Evolutionary conservation across 1,140 invertebrate species (phyloP).

Genomic region (Grapholita molesta): DNA sequence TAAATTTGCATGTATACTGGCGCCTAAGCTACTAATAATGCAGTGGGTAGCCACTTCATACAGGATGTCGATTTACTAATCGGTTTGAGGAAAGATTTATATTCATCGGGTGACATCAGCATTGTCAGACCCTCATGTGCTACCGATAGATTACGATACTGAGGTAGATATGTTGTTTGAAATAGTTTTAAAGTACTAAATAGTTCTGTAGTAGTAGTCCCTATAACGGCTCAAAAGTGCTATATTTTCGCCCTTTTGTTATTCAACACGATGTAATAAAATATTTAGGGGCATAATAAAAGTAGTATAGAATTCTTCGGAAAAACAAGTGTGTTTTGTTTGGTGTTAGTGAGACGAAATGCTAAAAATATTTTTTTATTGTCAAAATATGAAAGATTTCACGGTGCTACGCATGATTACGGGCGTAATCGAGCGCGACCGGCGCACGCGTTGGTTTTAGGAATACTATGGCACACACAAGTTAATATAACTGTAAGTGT

Average conservation of each 20-base stretch:
- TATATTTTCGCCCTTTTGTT: too few relatives aligned
- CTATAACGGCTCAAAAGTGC: too few relatives aligned
- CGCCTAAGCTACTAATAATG: not conserved
- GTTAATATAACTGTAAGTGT: too few relatives aligned
- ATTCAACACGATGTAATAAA: too few relatives aligned
- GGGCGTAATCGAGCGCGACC: not conserved
- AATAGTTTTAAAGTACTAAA: too few relatives aligned
- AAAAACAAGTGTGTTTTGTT: too few relatives aligned
- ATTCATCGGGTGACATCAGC: not conserved
- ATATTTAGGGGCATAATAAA: too few relatives aligned
- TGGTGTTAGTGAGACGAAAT: too few relatives aligned
- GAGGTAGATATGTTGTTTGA: not conserved
- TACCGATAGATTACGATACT: not conserved
- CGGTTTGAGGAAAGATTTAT: not conserved
- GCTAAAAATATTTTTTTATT: too few relatives aligned
- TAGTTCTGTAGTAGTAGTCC: too few relatives aligned
- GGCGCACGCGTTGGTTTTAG: not conserved
- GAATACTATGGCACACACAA: not conserved
- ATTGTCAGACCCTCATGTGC: not conserved
- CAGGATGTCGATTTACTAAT: not conserved
- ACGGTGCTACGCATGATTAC: not conserved
- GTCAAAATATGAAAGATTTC: not conserved
- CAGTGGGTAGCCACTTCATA: not conserved
- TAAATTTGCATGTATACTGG: not conserved
- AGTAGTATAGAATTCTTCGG: too few relatives aligned